These are phyloP conservation scores for Ophion slaviceki DNA, from an alignment of 2,888 invertebrate species.

Conservation along the genomic window DNA sequence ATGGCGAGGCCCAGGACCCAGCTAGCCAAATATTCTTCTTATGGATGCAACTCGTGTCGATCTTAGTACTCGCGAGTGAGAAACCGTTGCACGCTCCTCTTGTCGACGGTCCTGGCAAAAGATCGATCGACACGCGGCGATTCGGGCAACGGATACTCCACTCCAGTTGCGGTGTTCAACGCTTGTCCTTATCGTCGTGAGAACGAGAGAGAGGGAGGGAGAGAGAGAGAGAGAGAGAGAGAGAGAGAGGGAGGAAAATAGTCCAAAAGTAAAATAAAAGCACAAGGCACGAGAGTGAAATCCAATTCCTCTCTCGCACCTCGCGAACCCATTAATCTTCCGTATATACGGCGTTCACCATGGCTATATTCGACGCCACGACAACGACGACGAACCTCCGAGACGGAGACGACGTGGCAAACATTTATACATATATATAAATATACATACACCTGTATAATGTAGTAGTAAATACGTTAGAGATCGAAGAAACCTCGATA, in stretches of 20 bases:
- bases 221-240: background rate
- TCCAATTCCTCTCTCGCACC: constrained; percentile 67
- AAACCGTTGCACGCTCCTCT: constrained; percentile 47
- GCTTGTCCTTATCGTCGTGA: background rate
- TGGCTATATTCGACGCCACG: constrained; percentile 48
- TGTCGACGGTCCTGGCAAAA: constrained; percentile 61
- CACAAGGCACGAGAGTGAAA: constrained; percentile 69
- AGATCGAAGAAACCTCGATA: constrained; percentile 64
- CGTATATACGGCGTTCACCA: constrained; percentile 46
- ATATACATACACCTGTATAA: constrained; percentile 18
- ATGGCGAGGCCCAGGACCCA: constrained; percentile 26
- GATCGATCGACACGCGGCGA: constrained; percentile 59
- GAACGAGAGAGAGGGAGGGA: background rate
- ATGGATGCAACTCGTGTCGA: constrained; percentile 55
- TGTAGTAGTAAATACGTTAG: constrained; percentile 46
- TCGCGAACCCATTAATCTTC: constrained; percentile 65
- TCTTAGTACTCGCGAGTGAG: constrained; percentile 39
- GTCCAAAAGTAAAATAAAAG: constrained; percentile 49
- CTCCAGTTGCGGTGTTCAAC: constrained; percentile 26
- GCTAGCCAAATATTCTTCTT: constrained; percentile 61
- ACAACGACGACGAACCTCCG: constrained; percentile 44
- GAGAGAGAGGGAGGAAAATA: constrained; percentile 17
- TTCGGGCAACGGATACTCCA: constrained; percentile 59
- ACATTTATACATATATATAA: constrained; percentile 7
- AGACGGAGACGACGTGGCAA: constrained; percentile 38